phyloP scores from a whole-genome alignment of 2,113 vertebrate species.

The Ovibos moschatus region DNA sequence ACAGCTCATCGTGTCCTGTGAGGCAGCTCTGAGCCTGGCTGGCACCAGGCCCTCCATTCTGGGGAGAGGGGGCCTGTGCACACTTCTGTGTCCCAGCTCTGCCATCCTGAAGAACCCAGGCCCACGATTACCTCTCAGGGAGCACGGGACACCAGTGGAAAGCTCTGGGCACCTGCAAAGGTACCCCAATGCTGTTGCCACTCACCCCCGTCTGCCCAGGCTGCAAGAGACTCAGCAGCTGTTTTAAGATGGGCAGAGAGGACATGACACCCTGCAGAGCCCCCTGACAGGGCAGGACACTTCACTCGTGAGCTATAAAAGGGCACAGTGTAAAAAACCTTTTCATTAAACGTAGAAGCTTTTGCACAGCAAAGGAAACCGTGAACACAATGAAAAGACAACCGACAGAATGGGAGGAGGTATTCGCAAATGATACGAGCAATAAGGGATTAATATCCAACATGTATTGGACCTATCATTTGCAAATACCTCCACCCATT shows the following conservation, averaged over 20 bases:
- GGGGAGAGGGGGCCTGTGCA: background rate
- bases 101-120: background rate
- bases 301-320: too few relatives aligned
- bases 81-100: rapidly evolving
- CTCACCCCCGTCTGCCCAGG: too few relatives aligned
- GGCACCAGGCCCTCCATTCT: rapidly evolving
- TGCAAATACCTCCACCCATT: background rate
- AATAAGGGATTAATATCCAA: background rate
- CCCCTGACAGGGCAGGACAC: background rate
- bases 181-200: too few relatives aligned
- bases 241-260: background rate
- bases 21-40: background rate
- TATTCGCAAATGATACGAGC: background rate
- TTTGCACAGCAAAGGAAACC: background rate
- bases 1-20: background rate
- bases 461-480: background rate
- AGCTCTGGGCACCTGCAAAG: background rate
- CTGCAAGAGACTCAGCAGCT: background rate
- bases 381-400: background rate
- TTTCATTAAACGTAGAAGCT: background rate
- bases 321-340: too few relatives aligned
- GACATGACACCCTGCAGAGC: rapidly evolving
- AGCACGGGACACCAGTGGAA: background rate
- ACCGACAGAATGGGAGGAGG: background rate
- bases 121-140: background rate